A percentile compares a stretch with the other conserved stretches of the same genome.
Evolutionary conservation across 2,888 invertebrate species (phyloP).

Genomic region (Rotaria macrura): DNA sequence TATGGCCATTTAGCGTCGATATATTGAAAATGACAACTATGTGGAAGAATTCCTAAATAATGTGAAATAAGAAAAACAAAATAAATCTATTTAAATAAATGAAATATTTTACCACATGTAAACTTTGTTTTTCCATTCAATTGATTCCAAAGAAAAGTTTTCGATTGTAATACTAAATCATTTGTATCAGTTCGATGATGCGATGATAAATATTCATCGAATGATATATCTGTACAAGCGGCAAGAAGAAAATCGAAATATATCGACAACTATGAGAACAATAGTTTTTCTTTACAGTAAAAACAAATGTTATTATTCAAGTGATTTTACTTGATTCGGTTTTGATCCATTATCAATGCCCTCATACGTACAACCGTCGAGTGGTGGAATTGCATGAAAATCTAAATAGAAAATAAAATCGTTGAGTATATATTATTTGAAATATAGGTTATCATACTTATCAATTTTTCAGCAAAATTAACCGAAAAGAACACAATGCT

Average conservation of each 20-base stretch:
- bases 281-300: neutral
- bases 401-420: constrained; percentile 32
- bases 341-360: constrained; percentile 53
- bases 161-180: constrained; percentile 14
- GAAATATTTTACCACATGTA: neutral
- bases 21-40: neutral
- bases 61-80: neutral
- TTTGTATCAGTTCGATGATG: constrained; percentile 26
- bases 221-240: constrained; percentile 47
- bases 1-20: neutral
- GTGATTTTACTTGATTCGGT: constrained; percentile 48
- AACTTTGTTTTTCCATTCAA: constrained; percentile 34
- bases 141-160: constrained; percentile 36
- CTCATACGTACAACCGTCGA: constrained; percentile 53
- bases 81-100: neutral
- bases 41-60: neutral
- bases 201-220: constrained; percentile 46
- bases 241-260: constrained; percentile 54
- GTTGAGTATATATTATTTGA: constrained; percentile 40
- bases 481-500: constrained; percentile 51
- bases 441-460: neutral
- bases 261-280: constrained; percentile 50
- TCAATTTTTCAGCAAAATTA: constrained; percentile 41
- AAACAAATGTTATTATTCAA: neutral
- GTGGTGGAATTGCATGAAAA: constrained; percentile 50